Evolutionary conservation across 2,888 invertebrate species (phyloP).

Genomic region (Sphaeridia pumilis): DNA sequence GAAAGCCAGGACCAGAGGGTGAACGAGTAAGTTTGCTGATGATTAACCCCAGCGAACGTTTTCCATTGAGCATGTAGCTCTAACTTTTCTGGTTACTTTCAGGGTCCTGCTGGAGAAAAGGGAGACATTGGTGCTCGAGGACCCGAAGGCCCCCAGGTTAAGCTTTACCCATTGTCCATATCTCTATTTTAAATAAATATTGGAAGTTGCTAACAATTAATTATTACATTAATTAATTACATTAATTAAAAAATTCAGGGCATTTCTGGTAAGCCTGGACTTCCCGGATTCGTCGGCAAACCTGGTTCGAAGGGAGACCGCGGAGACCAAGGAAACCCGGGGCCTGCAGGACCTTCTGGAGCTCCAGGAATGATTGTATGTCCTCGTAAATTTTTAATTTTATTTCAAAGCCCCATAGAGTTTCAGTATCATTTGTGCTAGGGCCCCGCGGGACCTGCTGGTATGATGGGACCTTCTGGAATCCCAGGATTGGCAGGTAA

Average conservation of each 20-base stretch:
- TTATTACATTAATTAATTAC: too few species aligned
- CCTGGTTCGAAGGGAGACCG: slow-evolving; percentile 41
- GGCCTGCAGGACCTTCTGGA: slow-evolving; percentile 40
- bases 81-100: slow-evolving; percentile 8
- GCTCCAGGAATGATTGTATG: slow-evolving; percentile 36
- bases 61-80: neutral
- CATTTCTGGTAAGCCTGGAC: slow-evolving; percentile 40
- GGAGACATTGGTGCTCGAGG: slow-evolving; percentile 39
- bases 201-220: too few species aligned
- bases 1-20: slow-evolving; percentile 42
- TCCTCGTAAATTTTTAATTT: too few species aligned
- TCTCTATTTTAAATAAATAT: too few species aligned
- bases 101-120: slow-evolving; percentile 38
- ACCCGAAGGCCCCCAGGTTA: slow-evolving; percentile 25
- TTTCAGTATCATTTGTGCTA: too few species aligned
- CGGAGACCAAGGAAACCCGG: slow-evolving; percentile 40
- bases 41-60: too few species aligned
- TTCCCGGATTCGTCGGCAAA: slow-evolving; percentile 40
- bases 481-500: slow-evolving; percentile 23
- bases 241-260: slow-evolving; percentile 33
- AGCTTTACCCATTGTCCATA: too few species aligned
- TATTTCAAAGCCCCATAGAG: too few species aligned
- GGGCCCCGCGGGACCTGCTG: slow-evolving; percentile 42
- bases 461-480: slow-evolving; percentile 35
- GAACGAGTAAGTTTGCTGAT: slow-evolving; percentile 38